Percentiles rank a stretch among this genome's conserved stretches.
Evolutionary conservation across 2,113 vertebrate species (phyloP).

Genomic region (Eurypyga helias): DNA sequence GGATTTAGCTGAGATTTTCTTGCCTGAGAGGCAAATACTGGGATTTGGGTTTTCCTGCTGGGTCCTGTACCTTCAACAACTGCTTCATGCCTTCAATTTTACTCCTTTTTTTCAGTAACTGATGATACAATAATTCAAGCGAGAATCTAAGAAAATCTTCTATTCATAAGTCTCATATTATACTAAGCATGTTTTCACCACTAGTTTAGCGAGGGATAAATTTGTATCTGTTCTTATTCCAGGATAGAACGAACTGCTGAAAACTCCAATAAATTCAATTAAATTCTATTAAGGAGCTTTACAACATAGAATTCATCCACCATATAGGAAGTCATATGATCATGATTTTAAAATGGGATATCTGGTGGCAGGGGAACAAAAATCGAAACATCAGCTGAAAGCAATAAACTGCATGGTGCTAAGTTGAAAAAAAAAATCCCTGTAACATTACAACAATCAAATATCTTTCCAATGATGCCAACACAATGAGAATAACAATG

Average conservation of each 20-base stretch:
- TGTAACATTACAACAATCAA: neutral
- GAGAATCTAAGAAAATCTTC: neutral
- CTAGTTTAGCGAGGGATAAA: neutral
- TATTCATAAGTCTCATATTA: neutral
- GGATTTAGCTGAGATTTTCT: neutral
- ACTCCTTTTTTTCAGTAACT: neutral
- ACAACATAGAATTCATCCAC: neutral
- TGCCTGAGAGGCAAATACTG: neutral
- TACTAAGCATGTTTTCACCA: neutral
- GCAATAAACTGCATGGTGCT: neutral
- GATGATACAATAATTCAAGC: neutral
- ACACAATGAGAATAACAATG: neutral
- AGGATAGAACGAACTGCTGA: neutral
- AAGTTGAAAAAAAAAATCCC: neutral
- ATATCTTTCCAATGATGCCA: neutral
- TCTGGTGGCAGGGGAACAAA: neutral
- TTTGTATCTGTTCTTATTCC: neutral
- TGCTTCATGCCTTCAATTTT: neutral
- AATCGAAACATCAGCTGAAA: neutral
- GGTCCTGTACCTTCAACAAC: neutral
- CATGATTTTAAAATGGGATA: conserved; percentile 12
- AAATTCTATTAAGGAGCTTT: neutral
- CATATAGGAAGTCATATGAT: neutral
- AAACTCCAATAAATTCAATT: neutral
- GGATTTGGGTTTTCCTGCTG: neutral